These are phyloP conservation scores for Hylaeus volcanicus DNA, from an alignment of 1,140 invertebrate species.

Conservation along the genomic window DNA sequence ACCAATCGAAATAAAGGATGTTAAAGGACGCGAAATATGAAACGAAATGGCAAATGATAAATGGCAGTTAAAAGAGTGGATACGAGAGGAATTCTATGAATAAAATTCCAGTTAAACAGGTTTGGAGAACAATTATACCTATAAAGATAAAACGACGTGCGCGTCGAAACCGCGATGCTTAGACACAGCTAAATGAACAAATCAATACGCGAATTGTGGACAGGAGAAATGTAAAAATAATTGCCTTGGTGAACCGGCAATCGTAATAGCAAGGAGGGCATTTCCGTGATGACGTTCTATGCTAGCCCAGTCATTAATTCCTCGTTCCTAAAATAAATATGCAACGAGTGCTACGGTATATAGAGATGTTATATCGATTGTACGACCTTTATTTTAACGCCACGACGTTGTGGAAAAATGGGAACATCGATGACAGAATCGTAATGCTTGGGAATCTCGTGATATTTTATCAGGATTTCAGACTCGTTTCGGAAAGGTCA, in stretches of 20 bases:
- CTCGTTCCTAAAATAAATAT: conserved; percentile 49
- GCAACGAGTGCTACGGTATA: conserved; percentile 15
- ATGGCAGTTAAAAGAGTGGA: no score
- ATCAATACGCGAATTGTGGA: conserved; percentile 4
- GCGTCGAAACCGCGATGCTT: neutral
- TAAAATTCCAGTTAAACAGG: no score
- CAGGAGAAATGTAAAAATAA: conserved; percentile 21
- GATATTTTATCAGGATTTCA: neutral
- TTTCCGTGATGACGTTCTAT: conserved; percentile 10
- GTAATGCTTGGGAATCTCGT: conserved; percentile 10
- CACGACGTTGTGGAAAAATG: conserved; percentile 47
- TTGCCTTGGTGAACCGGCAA: conserved; percentile 3
- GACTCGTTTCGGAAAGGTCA: neutral
- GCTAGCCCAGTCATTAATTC: conserved; percentile 32
- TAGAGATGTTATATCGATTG: conserved; percentile 52
- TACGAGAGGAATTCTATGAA: no score
- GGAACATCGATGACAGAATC: conserved; percentile 45
- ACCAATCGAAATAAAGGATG: no score
- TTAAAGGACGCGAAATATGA: no score
- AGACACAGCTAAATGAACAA: neutral
- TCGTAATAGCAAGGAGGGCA: conserved; percentile 29
- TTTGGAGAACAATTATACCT: neutral
- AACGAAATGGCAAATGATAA: no score
- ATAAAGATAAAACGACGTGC: neutral
- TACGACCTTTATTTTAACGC: conserved; percentile 42